Conservation (phyloP, 2,797 vertebrate genomes). For the Molossus alvarezi region DNA sequence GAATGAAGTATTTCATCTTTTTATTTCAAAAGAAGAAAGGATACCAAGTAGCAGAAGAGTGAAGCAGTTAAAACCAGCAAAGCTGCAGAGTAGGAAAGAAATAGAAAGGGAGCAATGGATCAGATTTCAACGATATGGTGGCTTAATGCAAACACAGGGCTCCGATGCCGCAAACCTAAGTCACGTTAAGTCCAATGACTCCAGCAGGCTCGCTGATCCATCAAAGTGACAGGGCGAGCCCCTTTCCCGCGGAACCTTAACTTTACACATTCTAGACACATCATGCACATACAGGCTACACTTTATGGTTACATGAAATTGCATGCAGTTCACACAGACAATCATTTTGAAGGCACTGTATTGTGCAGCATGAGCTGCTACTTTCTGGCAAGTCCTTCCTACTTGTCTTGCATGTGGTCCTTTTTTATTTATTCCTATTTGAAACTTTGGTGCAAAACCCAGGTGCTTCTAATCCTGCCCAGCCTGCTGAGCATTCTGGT, state of each 20-base stretch:
- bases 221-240: not conserved
- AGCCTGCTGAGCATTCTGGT: not conserved
- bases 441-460: conserved; percentile 60
- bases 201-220: not conserved
- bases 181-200: not conserved
- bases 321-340: conserved; percentile 47
- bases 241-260: not conserved
- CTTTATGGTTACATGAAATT: conserved; percentile 43
- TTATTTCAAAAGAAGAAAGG: conserved; percentile 84
- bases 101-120: conserved; percentile 25
- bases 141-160: not conserved
- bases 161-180: not conserved
- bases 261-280: conserved; percentile 45
- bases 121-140: not conserved
- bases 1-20: conserved; percentile 72
- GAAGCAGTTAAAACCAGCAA: conserved; percentile 80
- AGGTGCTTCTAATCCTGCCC: not conserved
- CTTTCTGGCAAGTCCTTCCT: conserved; percentile 38
- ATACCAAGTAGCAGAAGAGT: conserved; percentile 69
- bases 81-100: conserved; percentile 60
- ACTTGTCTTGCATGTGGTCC: not conserved
- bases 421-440: conserved; percentile 57
- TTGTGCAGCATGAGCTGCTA: conserved; percentile 28
- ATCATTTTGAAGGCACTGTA: conserved; percentile 75
- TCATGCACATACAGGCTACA: conserved; percentile 74